A percentile compares a stretch with the other conserved stretches of the same genome.
Conservation (phyloP, 2,113 vertebrate genomes). For the Mustelus asterias region DNA sequence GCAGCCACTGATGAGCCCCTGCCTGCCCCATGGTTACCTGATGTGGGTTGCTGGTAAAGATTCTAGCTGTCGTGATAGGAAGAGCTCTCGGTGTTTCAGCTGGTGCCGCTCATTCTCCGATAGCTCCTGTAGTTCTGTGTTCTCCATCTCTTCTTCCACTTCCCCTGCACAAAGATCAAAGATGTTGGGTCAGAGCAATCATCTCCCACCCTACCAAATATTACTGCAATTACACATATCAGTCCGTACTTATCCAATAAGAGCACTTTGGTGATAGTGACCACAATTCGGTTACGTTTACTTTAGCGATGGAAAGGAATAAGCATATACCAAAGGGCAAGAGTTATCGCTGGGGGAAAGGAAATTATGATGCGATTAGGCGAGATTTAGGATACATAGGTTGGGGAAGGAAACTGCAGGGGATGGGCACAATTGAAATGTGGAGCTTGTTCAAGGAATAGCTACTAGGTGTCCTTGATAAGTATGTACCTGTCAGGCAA, state of each 20-base stretch:
- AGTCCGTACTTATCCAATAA: not conserved
- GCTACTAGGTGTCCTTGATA: too few relatives aligned
- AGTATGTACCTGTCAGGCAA: too few relatives aligned
- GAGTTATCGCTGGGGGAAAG: too few relatives aligned
- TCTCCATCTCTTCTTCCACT: slow-evolving; percentile 94
- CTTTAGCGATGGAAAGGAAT: too few relatives aligned
- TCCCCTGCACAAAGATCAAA: slow-evolving; percentile 63
- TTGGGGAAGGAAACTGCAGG: too few relatives aligned
- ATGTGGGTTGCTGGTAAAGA: slow-evolving; percentile 43
- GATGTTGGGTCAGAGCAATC: not conserved
- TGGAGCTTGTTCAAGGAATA: too few relatives aligned
- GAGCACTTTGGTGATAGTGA: too few relatives aligned
- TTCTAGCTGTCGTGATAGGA: slow-evolving; percentile 42
- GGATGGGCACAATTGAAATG: too few relatives aligned
- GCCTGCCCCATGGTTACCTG: slow-evolving; percentile 8
- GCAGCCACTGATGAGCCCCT: not conserved
- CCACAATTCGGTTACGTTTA: too few relatives aligned
- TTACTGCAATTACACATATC: not conserved
- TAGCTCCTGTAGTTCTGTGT: slow-evolving; percentile 62
- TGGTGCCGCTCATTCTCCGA: slow-evolving; percentile 42
- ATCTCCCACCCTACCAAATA: not conserved
- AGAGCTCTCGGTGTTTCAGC: slow-evolving; percentile 43
- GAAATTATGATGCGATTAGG: too few relatives aligned
- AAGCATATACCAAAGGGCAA: too few relatives aligned
- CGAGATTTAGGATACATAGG: too few relatives aligned